phyloP scores from a whole-genome alignment of 2,113 vertebrate species.

The Nanger granti region DNA sequence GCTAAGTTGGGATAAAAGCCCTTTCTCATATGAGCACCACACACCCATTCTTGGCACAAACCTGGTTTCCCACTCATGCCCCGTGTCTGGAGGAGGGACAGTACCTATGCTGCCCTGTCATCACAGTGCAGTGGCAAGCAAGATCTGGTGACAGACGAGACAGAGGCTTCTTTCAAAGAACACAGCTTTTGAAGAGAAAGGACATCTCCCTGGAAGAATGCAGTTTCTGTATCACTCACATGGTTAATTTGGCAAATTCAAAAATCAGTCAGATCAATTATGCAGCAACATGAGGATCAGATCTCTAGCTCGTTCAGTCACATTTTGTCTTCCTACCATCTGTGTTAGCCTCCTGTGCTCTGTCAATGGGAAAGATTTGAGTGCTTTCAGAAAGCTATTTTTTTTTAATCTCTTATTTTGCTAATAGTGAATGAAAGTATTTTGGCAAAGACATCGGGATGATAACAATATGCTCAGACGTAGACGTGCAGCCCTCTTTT shows the following conservation, averaged over 20 bases:
- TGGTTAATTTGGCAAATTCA: background rate
- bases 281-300: background rate
- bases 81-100: rapidly evolving
- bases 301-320: background rate
- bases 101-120: rapidly evolving
- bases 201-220: background rate
- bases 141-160: too few relatives aligned
- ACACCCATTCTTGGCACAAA: background rate
- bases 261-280: conserved; percentile 10
- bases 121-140: rapidly evolving
- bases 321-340: background rate
- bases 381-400: background rate
- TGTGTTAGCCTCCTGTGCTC: background rate
- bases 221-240: background rate
- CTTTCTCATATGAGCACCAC: background rate
- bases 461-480: background rate
- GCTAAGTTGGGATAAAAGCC: background rate
- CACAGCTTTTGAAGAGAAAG: background rate
- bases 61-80: background rate
- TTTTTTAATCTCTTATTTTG: background rate
- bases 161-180: background rate
- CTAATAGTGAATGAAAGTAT: conserved; percentile 6
- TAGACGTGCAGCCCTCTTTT: background rate
- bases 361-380: background rate
- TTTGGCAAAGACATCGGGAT: background rate